phyloP scores from a whole-genome alignment of 2,113 vertebrate species.

The Microcebus griseorufus region DNA sequence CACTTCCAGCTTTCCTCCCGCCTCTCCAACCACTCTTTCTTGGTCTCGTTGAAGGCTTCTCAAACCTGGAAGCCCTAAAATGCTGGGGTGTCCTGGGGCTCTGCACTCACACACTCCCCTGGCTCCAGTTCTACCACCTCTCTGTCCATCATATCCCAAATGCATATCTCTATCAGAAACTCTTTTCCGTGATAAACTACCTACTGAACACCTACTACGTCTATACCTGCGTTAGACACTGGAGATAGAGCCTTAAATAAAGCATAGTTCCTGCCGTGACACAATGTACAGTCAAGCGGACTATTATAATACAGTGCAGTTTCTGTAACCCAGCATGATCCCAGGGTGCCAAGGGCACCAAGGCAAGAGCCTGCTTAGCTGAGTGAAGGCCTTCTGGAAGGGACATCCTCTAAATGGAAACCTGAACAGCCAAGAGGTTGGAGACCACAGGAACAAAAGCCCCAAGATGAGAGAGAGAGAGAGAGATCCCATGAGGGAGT shows the following conservation, averaged over 20 bases:
- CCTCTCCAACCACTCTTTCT: neutral
- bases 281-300: neutral
- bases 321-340: neutral
- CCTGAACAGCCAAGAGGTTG: neutral
- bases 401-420: neutral
- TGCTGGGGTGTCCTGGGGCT: neutral
- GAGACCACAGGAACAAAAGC: neutral
- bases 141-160: neutral
- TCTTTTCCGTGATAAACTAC: neutral
- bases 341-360: neutral
- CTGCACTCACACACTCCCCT: neutral
- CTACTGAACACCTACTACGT: neutral
- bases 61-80: neutral
- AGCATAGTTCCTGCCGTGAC: neutral
- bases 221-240: neutral
- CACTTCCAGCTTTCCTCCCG: neutral
- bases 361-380: neutral
- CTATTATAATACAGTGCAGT: neutral
- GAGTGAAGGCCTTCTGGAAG: neutral
- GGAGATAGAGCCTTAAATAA: neutral
- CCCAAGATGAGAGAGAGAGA: neutral
- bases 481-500: neutral
- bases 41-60: neutral
- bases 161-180: neutral
- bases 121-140: neutral